Evolutionary conservation across 2,797 vertebrate genomes (phyloP), one percentile per base, ranked within the genome.

Genomic region (Anniella stebbinsi): DNA sequence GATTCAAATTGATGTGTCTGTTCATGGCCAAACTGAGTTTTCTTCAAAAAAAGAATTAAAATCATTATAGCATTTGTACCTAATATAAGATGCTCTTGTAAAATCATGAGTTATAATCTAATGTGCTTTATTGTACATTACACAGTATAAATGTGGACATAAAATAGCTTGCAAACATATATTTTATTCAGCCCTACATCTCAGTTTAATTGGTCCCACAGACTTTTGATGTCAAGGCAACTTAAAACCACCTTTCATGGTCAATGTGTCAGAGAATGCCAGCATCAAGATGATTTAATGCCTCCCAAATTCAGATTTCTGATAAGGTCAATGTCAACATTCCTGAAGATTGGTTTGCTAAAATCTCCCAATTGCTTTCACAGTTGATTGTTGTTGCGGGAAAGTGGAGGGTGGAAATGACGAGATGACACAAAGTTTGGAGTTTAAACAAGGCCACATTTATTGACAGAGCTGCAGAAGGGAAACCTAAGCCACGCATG

Each of bases 71-170:
- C 30, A 45, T 66, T 60, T 77, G 38, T 77, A 45, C 36, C 36
- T 30, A 77, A 87, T 23, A 45, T 77, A 33, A 84, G n/a, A 75
- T 86, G 36, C 7, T 36, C n/a, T 87, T 77, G 41, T 77, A 9
- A 76, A 85, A 63, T 76, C 41, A 33, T 8, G 28, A 33, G 6
- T 86, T 63, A 7, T 41, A 76, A 75, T 60, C 76, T 73, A 70
- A 81, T 92, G 92, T 89, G 94, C 91, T 77, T 89, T 89, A 89
- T 90, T 87, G 1, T 88, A 91, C 78, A 54, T 86, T 88, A 87
- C 86, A n/a, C 0, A 80, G 92, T 95, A 90, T 0, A 92, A 91
- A 84, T 92, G 91, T 93, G 90, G 90, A 66, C 83, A 15, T 83
- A 36, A 75, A 76, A 83, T 0, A 0, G 1, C 90, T 83, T 80